Conservation (phyloP, 2,113 vertebrate species). For the Paraplagusia blochii region DNA sequence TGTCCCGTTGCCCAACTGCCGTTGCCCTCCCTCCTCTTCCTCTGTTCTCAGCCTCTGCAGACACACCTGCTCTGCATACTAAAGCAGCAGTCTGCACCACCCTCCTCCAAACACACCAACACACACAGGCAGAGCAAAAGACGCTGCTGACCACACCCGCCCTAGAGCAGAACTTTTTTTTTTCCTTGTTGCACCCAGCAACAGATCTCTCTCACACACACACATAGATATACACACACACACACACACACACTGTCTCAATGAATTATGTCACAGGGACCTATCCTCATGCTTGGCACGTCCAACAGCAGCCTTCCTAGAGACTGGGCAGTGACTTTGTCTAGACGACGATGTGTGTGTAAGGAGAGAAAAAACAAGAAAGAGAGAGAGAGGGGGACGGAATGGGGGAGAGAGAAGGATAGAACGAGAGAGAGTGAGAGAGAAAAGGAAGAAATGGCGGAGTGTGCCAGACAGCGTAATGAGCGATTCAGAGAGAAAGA, state of each 20-base stretch:
- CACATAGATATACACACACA: too few species aligned
- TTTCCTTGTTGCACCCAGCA: constrained; percentile 26
- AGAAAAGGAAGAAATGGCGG: constrained; percentile 16
- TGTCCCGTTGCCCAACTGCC: constrained; percentile 3
- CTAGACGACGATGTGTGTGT: constrained; percentile 10
- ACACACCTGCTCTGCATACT: constrained; percentile 84
- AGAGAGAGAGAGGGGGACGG: not conserved
- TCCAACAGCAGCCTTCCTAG: constrained; percentile 1
- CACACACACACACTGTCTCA: constrained; percentile 8
- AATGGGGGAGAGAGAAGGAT: not conserved
- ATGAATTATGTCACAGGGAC: constrained; percentile 28
- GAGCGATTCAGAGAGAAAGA: not conserved
- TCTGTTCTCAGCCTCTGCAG: constrained; percentile 72
- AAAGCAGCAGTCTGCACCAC: constrained; percentile 70
- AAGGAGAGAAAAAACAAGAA: constrained; percentile 5
- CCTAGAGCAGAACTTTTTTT: constrained; percentile 41
- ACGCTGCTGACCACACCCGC: constrained; percentile 41
- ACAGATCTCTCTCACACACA: constrained; percentile 26
- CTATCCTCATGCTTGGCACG: constrained; percentile 47
- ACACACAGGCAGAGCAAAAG: too few species aligned
- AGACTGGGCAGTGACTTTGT: constrained; percentile 3
- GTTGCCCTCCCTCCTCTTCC: constrained; percentile 42
- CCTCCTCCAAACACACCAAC: constrained; percentile 25
- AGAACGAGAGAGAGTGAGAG: constrained; percentile 15
- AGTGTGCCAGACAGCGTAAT: constrained; percentile 21